Base-by-base conservation (phyloP, 2,888 invertebrate genomes). In the Platycheirus rosarum region DNA sequence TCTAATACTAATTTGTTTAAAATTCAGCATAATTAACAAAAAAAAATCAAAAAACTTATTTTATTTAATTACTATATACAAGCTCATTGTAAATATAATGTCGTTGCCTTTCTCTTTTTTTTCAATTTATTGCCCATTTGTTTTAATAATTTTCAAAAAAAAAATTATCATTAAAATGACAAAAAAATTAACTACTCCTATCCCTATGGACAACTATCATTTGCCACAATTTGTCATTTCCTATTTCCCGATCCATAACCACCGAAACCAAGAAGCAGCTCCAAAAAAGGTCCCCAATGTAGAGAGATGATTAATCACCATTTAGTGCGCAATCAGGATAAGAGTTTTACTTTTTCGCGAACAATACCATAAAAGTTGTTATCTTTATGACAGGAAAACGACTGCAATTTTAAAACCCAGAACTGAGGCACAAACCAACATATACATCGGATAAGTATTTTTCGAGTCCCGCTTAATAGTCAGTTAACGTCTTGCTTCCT, bases 171-270 rank as follows among this genome's bases (percentile, higher is more conserved):
- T 40, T 60, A 51, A 71, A 62, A 23, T 13, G n/a, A 16, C 20
- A 26, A 42, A 48, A 74, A 79, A 69, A 42, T 70, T 18, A 16
- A 80, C 26, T 26, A 65, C 57, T 49, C 13, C 44, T 35, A 51
- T 32, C 14, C 60, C 29, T 35, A 23, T 2, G 40, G 69, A 57
- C 71, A 66, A 57, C 53, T 53, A 53, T 29, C 62, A 71, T 73
- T 66, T 66, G 68, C 82, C 71, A 68, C 71, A 77, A 82, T 82
- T 82, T 82, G 82, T 82, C 82, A 82, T 79, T 68, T 63, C 29
- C 20, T 55, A 37, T 42, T 60, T 60, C 49, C 69, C 74, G 37
- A 53, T 51, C 70, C 69, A 48, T 37, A 62, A 46, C 44, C 5
- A 32, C 29, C 3, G 26, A 26, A 32, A 8, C 7, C 29, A 32